Base-by-base conservation (phyloP, 2,113 vertebrate species). In the Nicator chloris region DNA sequence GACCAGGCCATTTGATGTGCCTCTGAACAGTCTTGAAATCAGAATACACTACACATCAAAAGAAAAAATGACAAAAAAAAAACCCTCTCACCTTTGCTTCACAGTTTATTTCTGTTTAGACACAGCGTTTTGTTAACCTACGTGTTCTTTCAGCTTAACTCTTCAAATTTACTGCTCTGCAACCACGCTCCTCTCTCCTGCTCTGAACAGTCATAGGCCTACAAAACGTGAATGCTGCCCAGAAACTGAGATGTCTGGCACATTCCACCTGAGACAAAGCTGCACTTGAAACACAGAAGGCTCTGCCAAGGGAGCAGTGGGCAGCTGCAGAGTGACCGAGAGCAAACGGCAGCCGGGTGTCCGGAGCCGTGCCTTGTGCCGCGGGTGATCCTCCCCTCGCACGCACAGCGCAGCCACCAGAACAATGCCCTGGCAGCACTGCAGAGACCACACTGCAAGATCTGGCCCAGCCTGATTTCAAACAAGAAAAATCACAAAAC, bases 381-480 rank as follows among this genome's bases (percentile, higher is more conserved):
- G 8, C 0, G n/a, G 28, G 65, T 11, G 37, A 92, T 65, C 78
- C 26, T 33, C n/a, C 49, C 77, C 35, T 57, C 3, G 44, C 91
- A 82, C 1, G 4, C 59, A 87, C 45, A 37, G 91, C 75, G 45
- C 33, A 30, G 13, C 45, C 3, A 64, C 40, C 59, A 79, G 33
- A 84, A 85, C 69, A 60, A 79, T 50, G n/a, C 33, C 10, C 15
- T 44, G 83, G 91, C 76, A 84, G 60, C n/a, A 39, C 30, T 65
- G 77, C 71, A 93, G 27, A 60, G 88, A 91, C 69, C 94, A 89
- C 91, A 78, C 72, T 24, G 47, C 75, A 60, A 42, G 69, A 77
- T n/a, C 39, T 92, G 91, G 47, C 72, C 28, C 65, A 61, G 57
- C 11, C 60, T 8, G 14, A 64, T 27, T 11, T 24, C 8, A 86